Evolutionary conservation across 2,113 vertebrate genomes (phyloP).

Genomic region (Lagopus muta): DNA sequence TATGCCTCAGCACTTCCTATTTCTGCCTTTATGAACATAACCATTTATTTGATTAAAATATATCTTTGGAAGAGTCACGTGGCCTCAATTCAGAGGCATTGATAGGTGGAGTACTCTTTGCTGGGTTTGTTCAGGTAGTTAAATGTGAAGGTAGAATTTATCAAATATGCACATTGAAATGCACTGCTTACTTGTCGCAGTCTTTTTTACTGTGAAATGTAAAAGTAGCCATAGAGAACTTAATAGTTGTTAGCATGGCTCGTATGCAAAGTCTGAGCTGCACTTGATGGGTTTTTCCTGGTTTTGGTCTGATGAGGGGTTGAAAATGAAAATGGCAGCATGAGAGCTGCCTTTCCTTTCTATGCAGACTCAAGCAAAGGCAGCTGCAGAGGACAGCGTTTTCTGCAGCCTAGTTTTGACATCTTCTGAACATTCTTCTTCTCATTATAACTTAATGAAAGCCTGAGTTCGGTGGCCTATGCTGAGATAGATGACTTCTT

Average conservation of each 20-base stretch:
- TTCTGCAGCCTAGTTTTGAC: neutral
- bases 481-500: neutral
- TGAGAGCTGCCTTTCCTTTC: neutral
- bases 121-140: neutral
- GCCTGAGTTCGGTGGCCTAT: neutral
- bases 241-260: neutral
- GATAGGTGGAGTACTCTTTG: fast-evolving
- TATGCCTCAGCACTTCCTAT: neutral
- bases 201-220: neutral
- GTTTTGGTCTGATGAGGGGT: neutral
- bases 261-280: neutral
- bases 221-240: neutral
- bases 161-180: neutral
- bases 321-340: neutral
- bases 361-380: neutral
- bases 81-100: neutral
- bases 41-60: neutral
- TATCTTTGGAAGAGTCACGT: neutral
- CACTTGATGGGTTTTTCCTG: neutral
- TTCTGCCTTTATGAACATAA: neutral
- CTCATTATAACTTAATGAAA: neutral
- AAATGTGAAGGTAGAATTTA: neutral
- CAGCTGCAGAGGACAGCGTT: neutral
- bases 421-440: neutral
- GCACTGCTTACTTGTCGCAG: neutral